phyloP scores from a whole-genome alignment of 2,797 vertebrate genomes.

The Lophius americanus region DNA sequence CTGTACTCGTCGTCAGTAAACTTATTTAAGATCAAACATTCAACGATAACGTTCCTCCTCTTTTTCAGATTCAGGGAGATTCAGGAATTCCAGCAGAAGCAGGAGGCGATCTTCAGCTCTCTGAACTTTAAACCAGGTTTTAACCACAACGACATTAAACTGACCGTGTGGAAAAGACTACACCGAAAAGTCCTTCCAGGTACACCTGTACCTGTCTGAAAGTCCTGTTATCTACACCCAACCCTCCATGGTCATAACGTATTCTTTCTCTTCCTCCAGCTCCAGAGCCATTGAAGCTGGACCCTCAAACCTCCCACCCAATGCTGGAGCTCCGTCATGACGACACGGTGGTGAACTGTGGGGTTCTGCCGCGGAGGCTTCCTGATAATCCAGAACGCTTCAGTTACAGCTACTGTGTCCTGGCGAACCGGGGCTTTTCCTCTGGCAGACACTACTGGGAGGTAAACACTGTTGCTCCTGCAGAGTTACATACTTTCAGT shows the following conservation, averaged over 20 bases:
- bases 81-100: slow-evolving; percentile 67
- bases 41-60: not conserved
- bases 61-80: slow-evolving; percentile 63
- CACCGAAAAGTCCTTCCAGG: slow-evolving; percentile 85
- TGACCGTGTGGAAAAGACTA: slow-evolving; percentile 86
- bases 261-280: slow-evolving; percentile 56
- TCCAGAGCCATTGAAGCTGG: slow-evolving; percentile 82
- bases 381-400: slow-evolving; percentile 85
- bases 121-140: slow-evolving; percentile 86
- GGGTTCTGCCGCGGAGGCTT: slow-evolving; percentile 70
- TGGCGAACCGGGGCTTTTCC: slow-evolving; percentile 85
- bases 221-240: not conserved
- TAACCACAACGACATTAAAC: slow-evolving; percentile 87
- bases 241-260: too few relatives aligned
- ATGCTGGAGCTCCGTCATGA: slow-evolving; percentile 83
- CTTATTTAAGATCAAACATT: too few relatives aligned
- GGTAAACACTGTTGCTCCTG: slow-evolving; percentile 13
- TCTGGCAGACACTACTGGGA: slow-evolving; percentile 90
- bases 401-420: slow-evolving; percentile 84
- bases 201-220: slow-evolving; percentile 32
- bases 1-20: not conserved
- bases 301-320: slow-evolving; percentile 84
- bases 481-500: too few relatives aligned
- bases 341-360: slow-evolving; percentile 80
- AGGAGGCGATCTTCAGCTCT: slow-evolving; percentile 77